A percentile compares a stretch with the other conserved stretches of the same genome.
phyloP scores from a whole-genome alignment of 2,797 vertebrate species.

The Aeoliscus strigatus region DNA sequence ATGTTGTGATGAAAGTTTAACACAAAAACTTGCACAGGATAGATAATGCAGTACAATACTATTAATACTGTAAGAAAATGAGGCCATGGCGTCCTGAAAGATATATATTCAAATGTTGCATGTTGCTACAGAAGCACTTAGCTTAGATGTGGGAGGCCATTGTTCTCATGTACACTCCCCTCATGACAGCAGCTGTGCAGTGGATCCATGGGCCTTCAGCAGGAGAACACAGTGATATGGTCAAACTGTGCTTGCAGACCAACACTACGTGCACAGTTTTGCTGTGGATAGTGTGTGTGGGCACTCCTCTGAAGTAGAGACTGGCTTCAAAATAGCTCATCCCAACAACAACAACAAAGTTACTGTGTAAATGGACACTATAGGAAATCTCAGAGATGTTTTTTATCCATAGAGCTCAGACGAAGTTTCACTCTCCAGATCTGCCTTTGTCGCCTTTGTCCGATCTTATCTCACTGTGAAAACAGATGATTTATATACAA shows the following conservation, averaged over 20 bases:
- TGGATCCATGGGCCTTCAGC: slow-evolving; percentile 48
- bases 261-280: slow-evolving; percentile 14
- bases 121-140: slow-evolving; percentile 13
- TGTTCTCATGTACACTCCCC: slow-evolving; percentile 44
- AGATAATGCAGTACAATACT: no score
- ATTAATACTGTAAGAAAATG: no score
- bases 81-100: slow-evolving; percentile 4
- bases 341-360: not conserved
- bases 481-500: slow-evolving; percentile 67
- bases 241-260: slow-evolving; percentile 26
- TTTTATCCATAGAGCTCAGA: slow-evolving; percentile 16
- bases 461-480: slow-evolving; percentile 57
- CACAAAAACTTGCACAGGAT: no score
- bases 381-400: slow-evolving; percentile 28
- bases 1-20: no score
- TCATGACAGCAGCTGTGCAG: slow-evolving; percentile 51
- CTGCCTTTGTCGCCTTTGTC: slow-evolving; percentile 22
- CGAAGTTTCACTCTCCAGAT: slow-evolving; percentile 13
- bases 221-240: slow-evolving; percentile 25
- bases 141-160: slow-evolving; percentile 50
- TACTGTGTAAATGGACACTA: not conserved
- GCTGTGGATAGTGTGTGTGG: slow-evolving; percentile 22
- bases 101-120: not conserved
- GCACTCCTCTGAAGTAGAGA: slow-evolving; percentile 24
- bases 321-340: slow-evolving; percentile 27